Evolutionary conservation across 2,797 vertebrate species (phyloP).

Genomic region (Novumbra hubbsi): DNA sequence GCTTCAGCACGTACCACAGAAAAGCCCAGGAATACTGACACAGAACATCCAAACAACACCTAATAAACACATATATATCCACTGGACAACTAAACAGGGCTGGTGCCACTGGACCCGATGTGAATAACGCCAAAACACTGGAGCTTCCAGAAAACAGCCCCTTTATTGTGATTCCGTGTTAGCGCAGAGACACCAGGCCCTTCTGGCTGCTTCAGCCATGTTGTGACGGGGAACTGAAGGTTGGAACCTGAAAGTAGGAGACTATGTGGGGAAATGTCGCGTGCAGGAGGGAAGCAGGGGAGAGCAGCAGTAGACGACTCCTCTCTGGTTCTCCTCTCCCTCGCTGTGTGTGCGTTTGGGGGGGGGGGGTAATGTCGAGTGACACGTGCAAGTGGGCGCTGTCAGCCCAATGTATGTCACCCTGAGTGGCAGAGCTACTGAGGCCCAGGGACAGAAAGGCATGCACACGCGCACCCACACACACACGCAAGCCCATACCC

Average conservation of each 20-base stretch:
- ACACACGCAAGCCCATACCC: constrained; percentile 13
- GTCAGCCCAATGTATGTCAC: constrained; percentile 65
- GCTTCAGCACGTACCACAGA: background rate
- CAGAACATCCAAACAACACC: constrained; percentile 9
- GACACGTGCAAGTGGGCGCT: constrained; percentile 73
- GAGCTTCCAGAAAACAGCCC: background rate
- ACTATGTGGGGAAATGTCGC: background rate
- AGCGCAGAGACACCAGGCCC: background rate
- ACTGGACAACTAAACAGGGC: too few species aligned
- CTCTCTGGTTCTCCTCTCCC: background rate
- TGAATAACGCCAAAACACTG: too few species aligned
- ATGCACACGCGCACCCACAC: constrained; percentile 41
- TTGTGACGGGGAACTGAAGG: background rate
- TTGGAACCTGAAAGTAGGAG: background rate
- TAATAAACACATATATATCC: background rate
- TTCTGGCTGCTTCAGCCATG: background rate
- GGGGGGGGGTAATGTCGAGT: constrained; percentile 66
- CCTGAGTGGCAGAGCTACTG: constrained; percentile 61
- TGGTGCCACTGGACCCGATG: constrained; percentile 1
- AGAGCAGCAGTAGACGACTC: background rate
- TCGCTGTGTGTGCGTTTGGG: constrained; percentile 46
- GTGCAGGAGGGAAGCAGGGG: background rate
- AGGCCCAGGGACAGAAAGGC: constrained; percentile 34
- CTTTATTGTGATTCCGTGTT: background rate
- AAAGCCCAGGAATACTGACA: background rate